Evolutionary conservation across 2,888 invertebrate species (phyloP), one percentile per base, ranked within the genome.

Genomic region (Parascotia fuliginaria): DNA sequence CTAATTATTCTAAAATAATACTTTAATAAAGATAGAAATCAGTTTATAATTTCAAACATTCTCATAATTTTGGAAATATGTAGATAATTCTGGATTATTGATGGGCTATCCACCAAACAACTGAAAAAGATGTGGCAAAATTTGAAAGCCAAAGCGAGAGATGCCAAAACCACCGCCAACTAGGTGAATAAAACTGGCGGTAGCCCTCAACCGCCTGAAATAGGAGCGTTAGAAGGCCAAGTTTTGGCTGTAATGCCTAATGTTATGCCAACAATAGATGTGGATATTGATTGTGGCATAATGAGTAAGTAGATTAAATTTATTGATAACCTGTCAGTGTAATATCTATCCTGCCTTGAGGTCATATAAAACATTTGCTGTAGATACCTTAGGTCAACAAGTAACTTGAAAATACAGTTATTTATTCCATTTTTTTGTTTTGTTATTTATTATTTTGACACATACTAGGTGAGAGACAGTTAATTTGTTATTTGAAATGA

Each of bases 241-340:
- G 24, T 43, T 13, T 16, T 34, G 19, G 12, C 39, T 34, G 19
- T 50, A 36, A 50, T 50, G 43, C 28, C 43, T 40, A 39, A 50
- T 50, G 24, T 43, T 40, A 27, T 43, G 43, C 29, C 43, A 39
- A 43, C 43, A 43, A 16, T 32, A 4, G 32, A 11, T 32, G 32
- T 32, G 2, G 13, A 2, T 32, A 32, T 32, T 9, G 32, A 32
- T 11, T 4, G 32, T 32, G 32, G 12, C 13, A 32, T 32, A 4
- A 9, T 13, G 12, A 12, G 32, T 13, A 32, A 32, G 32, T 32
- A 7, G 12, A 19, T 19, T 19, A 3, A 3, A 2, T 32, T 32
- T 13, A 32, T 12, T 32, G 11, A 11, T 6, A 3, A 32, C 32
- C 12, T 12, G 3, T 7, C 3, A 13, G 7, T 12, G 2, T 13